Evolutionary conservation across 1,140 invertebrate genomes (phyloP), one percentile per base, ranked within the genome.

Genomic region (Apis mellifera): DNA sequence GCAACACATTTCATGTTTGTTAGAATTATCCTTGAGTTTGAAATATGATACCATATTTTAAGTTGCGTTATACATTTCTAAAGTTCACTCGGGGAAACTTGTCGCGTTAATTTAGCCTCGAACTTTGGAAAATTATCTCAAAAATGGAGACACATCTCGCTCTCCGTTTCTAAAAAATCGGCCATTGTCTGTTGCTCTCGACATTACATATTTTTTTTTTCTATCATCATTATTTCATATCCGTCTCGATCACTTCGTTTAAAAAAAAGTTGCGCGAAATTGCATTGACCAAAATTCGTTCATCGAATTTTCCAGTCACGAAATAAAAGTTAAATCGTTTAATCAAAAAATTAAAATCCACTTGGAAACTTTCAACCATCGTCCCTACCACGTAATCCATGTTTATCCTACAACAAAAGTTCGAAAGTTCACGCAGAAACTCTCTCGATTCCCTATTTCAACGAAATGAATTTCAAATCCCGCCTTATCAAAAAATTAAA

Each of bases 21-120:
- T 70, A 32, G 23, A 71, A 71, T 54, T 54, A 52, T 54, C 50
- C 50, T 71, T 26, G 9, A 26, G n/a, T 19, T 19, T 54, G 23
- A 71, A 54, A 54, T 54, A 42, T 9, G 23, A 17, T 26, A 26
- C 54, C 68, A 48, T 71, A 54, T 54, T 54, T 71, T 42, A 54
- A 52, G 50, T 26, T 48, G 12, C 8, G 48, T 50, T 54, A 48
- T 54, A 26, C 12, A 17, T 54, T 71, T 52, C 50, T 26, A 19
- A 71, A 71, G 48, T 71, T 71, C 32, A 54, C 1, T 17, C 50
- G 1, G n/a, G 32, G 69, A 26, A 26, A 54, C n/a, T 54, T 71
- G 48, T 71, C 69, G 19, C 50, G 52, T 71, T 71, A 71, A 54
- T 71, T 71, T 54, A 54, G n/a, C 9, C n/a, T 26, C 50, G 50